phyloP scores from a whole-genome alignment of 1,140 invertebrate genomes.

The Drosophila azteca region DNA sequence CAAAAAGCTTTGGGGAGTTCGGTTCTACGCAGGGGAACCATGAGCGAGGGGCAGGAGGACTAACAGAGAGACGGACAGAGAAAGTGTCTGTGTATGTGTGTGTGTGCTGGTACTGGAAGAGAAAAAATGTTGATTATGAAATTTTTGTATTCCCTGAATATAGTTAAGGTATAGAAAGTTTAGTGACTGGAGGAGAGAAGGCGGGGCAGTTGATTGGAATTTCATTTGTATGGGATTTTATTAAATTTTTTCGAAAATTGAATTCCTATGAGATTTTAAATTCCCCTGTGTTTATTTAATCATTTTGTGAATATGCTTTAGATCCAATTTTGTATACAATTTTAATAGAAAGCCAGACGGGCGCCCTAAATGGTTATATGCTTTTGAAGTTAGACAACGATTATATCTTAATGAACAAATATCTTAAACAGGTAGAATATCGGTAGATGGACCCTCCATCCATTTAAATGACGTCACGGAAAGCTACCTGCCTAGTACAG shows the following conservation, averaged over 20 bases:
- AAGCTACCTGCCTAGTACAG: no score
- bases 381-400: no score
- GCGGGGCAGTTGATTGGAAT: slow-evolving; percentile 19
- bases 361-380: no score
- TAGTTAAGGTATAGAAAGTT: neutral
- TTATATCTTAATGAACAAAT: no score
- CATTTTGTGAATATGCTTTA: neutral
- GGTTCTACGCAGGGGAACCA: slow-evolving; percentile 9
- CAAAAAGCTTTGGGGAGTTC: slow-evolving; percentile 45
- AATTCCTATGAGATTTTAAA: neutral
- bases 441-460: no score
- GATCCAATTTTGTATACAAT: no score
- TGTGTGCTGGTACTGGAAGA: slow-evolving; percentile 24
- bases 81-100: slow-evolving; percentile 6
- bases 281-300: neutral
- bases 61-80: neutral
- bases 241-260: no score
- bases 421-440: no score
- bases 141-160: slow-evolving; percentile 38
- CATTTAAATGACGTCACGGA: no score
- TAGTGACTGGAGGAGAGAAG: neutral
- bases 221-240: neutral
- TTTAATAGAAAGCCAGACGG: no score
- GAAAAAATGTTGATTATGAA: slow-evolving; percentile 63
- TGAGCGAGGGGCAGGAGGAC: no score